Conservation (phyloP, 2,113 vertebrate species). For the Symphodus melops region DNA sequence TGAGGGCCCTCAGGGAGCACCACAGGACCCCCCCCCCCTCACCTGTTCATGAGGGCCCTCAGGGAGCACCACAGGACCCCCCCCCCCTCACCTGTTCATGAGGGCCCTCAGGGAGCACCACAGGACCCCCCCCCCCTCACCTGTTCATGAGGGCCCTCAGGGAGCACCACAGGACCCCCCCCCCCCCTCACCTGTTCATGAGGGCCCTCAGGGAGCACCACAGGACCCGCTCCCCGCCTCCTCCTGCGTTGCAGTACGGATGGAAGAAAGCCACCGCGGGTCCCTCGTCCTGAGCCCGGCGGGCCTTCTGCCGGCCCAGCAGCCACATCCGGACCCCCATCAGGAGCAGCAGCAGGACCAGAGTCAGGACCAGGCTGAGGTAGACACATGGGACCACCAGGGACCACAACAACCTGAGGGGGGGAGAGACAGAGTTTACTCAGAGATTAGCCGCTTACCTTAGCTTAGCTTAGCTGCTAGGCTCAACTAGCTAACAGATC, state of each 20-base stretch:
- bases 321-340: slow-evolving; percentile 84
- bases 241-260: slow-evolving; percentile 96
- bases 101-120: no score
- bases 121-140: no score
- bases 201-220: slow-evolving; percentile 94
- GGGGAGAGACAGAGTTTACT: background rate
- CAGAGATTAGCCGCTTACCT: no score
- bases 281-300: slow-evolving; percentile 76
- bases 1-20: no score
- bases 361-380: slow-evolving; percentile 83
- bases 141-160: no score
- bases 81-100: no score
- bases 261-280: slow-evolving; percentile 93
- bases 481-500: slow-evolving; percentile 22
- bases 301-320: slow-evolving; percentile 81
- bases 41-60: no score
- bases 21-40: no score
- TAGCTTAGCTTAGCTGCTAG: slow-evolving; percentile 14
- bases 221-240: slow-evolving; percentile 96
- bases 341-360: slow-evolving; percentile 85
- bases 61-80: no score
- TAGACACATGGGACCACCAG: slow-evolving; percentile 87
- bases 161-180: no score
- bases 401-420: slow-evolving; percentile 86
- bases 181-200: no score